Percentiles rank a stretch among this genome's conserved stretches.
Conservation (phyloP, 1,140 invertebrate species). For the Pararge aegeria region DNA sequence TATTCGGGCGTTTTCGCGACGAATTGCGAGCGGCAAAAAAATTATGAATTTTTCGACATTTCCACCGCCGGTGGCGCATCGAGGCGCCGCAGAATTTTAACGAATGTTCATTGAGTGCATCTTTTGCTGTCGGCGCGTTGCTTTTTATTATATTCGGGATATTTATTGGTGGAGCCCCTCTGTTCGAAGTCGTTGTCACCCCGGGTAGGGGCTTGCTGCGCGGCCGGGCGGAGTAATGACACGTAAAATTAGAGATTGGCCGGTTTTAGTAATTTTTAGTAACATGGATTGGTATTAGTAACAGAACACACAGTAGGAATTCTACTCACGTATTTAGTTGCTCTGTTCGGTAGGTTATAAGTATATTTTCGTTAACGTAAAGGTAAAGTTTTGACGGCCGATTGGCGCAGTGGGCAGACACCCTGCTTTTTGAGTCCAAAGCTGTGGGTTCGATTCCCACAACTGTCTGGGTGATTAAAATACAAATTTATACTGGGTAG, state of each 20-base stretch:
- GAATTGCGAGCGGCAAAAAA: constrained; percentile 52
- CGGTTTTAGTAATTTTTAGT: too few species aligned
- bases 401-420: too few species aligned
- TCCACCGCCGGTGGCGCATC: constrained; percentile 40
- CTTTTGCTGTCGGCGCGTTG: constrained; percentile 30
- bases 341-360: too few species aligned
- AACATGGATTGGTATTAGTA: constrained; percentile 26
- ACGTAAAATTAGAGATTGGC: constrained; percentile 50
- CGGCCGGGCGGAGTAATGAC: constrained; percentile 37
- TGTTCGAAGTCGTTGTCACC: constrained; percentile 29
- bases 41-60: constrained; percentile 57
- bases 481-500: too few species aligned
- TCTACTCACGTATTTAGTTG: constrained; percentile 32
- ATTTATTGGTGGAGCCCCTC: constrained; percentile 41
- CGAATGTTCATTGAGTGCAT: constrained; percentile 43
- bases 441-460: too few species aligned
- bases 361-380: too few species aligned
- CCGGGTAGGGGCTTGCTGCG: constrained; percentile 12
- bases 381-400: too few species aligned
- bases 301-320: constrained; percentile 31
- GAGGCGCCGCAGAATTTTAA: constrained; percentile 51
- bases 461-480: too few species aligned
- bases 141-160: constrained; percentile 44
- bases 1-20: constrained; percentile 51
- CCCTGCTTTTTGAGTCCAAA: too few species aligned